Base-by-base conservation (phyloP, 2,888 invertebrate genomes). In the Zele albiditarsus region DNA sequence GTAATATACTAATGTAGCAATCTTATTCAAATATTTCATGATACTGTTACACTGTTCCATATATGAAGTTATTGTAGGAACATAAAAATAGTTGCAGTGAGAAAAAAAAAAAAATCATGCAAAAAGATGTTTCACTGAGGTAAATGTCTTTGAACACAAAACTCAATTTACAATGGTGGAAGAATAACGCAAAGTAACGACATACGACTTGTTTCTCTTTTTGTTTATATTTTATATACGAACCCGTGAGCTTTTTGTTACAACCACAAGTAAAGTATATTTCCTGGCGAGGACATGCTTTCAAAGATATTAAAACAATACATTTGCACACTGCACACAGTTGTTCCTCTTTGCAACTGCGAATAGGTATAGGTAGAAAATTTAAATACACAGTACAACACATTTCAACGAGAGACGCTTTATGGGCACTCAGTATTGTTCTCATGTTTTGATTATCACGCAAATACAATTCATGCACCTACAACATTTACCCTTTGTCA, bases 291-390 rank as follows among this genome's bases (percentile, higher is more conserved):
- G 65, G 67, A 73, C 66, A 74, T 72, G 81, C 82, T 83, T 82
- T 82, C 79, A 83, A 78, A 82, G 80, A 82, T 83, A 83, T 84
- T 84, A 82, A 83, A 84, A 83, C 81, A 82, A 84, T 84, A 82
- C 82, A 82, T 81, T 84, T 81, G 80, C 78, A 72, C 78, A 72
- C 67, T 74, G 25, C 66, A 69, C 77, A 71, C 70, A 58, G 65
- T 63, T 73, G 42, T 66, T 73, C 69, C 42, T 71, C 72, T 62
- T 38, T 72, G 20, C 2, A 20, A 53, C 60, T 58, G 63, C 62
- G 71, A 23, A 73, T 66, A 46, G 65, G 63, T 68, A 71, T 38
- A 65, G 12, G 63, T 38, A 31, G 27, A 31, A 63, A 63, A 28
- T 20, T 63, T 63, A 38, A 63, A 63, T 28, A 63, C 63, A 5